Conservation (phyloP, 1,140 invertebrate species). For the Cataglyphis hispanica region DNA sequence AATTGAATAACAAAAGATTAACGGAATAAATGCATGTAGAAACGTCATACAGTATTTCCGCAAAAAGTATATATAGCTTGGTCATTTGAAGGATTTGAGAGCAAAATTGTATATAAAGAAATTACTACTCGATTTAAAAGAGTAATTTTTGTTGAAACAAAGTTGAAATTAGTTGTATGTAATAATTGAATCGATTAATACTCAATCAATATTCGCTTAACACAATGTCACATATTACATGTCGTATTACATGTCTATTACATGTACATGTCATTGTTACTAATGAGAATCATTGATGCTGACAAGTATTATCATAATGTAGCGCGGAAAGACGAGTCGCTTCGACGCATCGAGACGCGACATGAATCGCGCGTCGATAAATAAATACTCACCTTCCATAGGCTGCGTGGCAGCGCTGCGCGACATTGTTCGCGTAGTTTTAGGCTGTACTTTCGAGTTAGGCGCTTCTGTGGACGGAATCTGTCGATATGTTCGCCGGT, state of each 20-base stretch:
- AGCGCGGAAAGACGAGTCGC: not conserved
- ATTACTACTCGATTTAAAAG: not conserved
- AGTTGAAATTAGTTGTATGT: not conserved
- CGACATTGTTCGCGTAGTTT: conserved; percentile 74
- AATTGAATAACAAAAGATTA: not conserved
- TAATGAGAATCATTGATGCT: conserved; percentile 69
- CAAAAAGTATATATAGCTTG: not conserved
- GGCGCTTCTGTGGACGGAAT: conserved; percentile 76
- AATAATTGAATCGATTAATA: not conserved
- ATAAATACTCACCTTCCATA: conserved; percentile 76
- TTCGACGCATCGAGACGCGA: not conserved
- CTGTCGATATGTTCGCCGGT: conserved; percentile 70
- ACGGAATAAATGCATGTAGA: not conserved
- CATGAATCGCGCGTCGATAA: not conserved
- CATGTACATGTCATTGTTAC: not conserved
- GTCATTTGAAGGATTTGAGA: not conserved
- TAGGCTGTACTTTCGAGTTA: conserved; percentile 65
- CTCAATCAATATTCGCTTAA: not conserved
- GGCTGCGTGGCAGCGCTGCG: conserved; percentile 78
- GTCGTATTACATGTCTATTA: not conserved
- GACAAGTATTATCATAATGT: not conserved
- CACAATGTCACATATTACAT: too few species aligned
- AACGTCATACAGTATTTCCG: not conserved
- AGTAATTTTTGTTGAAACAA: not conserved
- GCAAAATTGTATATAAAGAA: conserved; percentile 7